Conservation (phyloP, 2,113 vertebrate genomes). For the Eurystomus gularis region DNA sequence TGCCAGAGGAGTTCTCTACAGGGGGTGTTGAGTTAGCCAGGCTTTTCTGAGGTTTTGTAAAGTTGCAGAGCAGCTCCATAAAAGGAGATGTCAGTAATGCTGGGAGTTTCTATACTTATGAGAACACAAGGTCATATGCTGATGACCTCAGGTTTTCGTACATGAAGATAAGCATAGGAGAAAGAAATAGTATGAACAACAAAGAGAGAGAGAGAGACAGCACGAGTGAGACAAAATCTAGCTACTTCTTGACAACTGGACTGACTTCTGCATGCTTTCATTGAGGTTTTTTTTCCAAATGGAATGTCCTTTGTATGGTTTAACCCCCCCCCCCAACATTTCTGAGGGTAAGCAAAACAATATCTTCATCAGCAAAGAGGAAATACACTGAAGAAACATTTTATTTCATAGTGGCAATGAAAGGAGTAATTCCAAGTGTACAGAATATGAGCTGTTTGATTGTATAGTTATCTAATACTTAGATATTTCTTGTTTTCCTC, state of each 20-base stretch:
- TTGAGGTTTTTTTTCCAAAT: neutral
- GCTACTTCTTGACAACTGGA: neutral
- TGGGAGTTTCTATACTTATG: neutral
- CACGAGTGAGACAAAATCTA: neutral
- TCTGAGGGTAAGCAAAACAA: neutral
- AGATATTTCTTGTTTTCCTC: neutral
- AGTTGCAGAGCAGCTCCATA: neutral
- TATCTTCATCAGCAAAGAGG: neutral
- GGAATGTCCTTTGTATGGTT: neutral
- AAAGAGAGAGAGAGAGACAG: neutral
- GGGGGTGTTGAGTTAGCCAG: neutral
- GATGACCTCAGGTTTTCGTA: conserved; percentile 14
- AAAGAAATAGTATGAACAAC: neutral
- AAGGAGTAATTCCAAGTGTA: neutral
- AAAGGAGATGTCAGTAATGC: neutral
- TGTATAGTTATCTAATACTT: neutral
- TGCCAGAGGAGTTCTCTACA: neutral
- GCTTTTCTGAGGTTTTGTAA: neutral
- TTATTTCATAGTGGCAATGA: neutral
- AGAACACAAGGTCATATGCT: neutral
- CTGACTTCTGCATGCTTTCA: neutral
- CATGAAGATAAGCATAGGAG: neutral
- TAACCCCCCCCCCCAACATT: neutral
- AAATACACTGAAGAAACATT: neutral
- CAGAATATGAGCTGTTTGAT: neutral